A percentile compares a stretch with the other conserved stretches of the same genome.
These are phyloP conservation scores for Rallus crepitans DNA, from an alignment of 2,797 vertebrate genomes.

Conservation along the genomic window DNA sequence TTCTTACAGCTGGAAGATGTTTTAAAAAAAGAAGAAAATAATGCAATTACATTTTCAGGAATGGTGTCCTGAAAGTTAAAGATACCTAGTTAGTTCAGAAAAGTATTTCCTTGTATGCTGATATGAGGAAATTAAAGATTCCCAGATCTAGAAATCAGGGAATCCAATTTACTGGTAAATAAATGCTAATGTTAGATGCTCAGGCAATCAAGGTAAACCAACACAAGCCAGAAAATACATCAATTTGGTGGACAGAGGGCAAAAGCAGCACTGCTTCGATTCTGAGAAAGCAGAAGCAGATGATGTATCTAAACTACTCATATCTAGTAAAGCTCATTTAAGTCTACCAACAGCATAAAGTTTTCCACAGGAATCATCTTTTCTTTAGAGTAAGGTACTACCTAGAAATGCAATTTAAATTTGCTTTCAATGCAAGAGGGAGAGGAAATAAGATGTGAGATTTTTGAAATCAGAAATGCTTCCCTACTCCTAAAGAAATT, in stretches of 20 bases:
- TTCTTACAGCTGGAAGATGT: slow-evolving; percentile 81
- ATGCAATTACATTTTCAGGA: neutral
- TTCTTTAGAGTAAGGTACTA: neutral
- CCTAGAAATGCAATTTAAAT: neutral
- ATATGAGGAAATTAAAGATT: neutral
- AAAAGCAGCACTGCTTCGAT: neutral
- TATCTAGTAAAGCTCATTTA: neutral
- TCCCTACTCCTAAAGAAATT: neutral
- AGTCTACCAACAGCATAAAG: neutral
- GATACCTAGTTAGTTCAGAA: neutral
- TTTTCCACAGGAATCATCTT: neutral
- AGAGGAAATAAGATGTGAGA: neutral
- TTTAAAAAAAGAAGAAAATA: neutral
- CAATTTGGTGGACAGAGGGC: neutral
- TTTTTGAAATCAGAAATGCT: neutral
- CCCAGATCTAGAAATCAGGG: neutral
- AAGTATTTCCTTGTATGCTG: neutral
- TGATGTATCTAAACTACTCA: neutral
- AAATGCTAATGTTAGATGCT: neutral
- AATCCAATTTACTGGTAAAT: neutral
- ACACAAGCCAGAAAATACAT: neutral
- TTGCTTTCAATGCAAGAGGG: neutral
- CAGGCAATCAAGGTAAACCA: neutral
- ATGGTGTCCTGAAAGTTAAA: neutral
- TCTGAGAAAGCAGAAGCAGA: neutral